A percentile compares a stretch with the other conserved stretches of the same genome.
These are phyloP conservation scores for Hippocampus barbouri DNA, from an alignment of 2,113 vertebrate genomes.

Conservation along the genomic window DNA sequence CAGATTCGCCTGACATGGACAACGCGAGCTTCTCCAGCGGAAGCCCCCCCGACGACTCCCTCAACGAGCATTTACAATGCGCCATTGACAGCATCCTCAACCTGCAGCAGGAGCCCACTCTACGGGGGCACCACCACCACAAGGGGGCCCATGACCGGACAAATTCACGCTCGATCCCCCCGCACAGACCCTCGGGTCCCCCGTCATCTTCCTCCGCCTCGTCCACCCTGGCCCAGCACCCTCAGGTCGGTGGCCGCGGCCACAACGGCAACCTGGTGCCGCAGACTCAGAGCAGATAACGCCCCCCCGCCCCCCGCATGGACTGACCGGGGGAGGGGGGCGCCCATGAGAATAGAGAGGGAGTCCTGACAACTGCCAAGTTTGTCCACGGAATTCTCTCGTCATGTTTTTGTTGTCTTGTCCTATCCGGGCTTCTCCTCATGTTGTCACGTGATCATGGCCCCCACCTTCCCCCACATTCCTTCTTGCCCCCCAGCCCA, in stretches of 20 bases:
- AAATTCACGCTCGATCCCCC: conserved; percentile 60
- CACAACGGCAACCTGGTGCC: conserved; percentile 86
- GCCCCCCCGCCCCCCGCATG: conserved; percentile 54
- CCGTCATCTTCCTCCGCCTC: conserved; percentile 66
- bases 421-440: background rate
- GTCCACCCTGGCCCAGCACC: conserved; percentile 76
- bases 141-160: conserved; percentile 57
- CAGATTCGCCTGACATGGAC: conserved; percentile 86
- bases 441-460: conserved; percentile 22
- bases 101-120: conserved; percentile 81
- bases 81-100: conserved; percentile 97
- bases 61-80: conserved; percentile 90
- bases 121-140: conserved; percentile 54
- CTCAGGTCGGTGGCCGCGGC: conserved; percentile 76
- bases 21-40: conserved; percentile 93
- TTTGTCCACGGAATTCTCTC: conserved; percentile 72
- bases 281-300: conserved; percentile 96
- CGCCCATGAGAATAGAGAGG: conserved; percentile 27
- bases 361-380: conserved; percentile 44
- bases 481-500: background rate
- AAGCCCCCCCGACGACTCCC: conserved; percentile 86
- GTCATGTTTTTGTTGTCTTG: conserved; percentile 41
- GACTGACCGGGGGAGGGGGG: conserved; percentile 38
- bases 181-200: conserved; percentile 66
- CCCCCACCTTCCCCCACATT: background rate